Conservation (phyloP, 2,888 invertebrate species). For the Merodon equestris region DNA sequence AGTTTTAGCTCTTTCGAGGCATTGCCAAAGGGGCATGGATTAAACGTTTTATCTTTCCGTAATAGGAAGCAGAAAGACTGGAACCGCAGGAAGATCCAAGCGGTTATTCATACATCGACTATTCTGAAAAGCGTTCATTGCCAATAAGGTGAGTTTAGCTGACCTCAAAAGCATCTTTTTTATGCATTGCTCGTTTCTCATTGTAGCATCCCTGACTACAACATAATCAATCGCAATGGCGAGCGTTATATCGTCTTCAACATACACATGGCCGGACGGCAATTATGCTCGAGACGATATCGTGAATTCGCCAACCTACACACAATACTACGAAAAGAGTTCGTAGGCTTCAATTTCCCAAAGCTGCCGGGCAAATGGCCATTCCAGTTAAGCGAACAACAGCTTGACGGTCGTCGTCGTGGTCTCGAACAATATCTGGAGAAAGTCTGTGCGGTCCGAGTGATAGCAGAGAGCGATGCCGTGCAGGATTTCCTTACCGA, state of each 20-base stretch:
- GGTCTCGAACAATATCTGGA: conserved; percentile 99
- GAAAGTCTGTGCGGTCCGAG: conserved; percentile 97
- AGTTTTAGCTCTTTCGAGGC: conserved; percentile 63
- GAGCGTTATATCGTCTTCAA: conserved; percentile 97
- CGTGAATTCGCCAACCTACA: conserved; percentile 96
- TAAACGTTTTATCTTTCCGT: background rate
- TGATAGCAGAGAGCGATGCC: conserved; percentile 97
- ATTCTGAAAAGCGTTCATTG: conserved; percentile 94
- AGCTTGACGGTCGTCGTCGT: conserved; percentile 94
- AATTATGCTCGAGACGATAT: conserved; percentile 97
- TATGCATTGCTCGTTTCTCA: too few relatives aligned
- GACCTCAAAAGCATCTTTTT: background rate
- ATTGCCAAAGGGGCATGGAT: background rate
- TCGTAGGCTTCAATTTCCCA: conserved; percentile 96
- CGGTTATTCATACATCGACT: conserved; percentile 91
- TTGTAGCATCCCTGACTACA: conserved; percentile 94
- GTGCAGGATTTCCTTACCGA: conserved; percentile 99
- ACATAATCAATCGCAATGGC: conserved; percentile 90
- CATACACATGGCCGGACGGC: conserved; percentile 99
- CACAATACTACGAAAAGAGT: conserved; percentile 93
- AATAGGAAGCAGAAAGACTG: conserved; percentile 88
- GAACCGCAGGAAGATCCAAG: conserved; percentile 89
- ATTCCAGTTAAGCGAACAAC: conserved; percentile 97
- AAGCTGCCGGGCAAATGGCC: conserved; percentile 99
- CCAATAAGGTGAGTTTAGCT: conserved; percentile 81